Evolutionary conservation across 2,797 vertebrate genomes (phyloP).

Genomic region (Heteromormyrus szaboi): DNA sequence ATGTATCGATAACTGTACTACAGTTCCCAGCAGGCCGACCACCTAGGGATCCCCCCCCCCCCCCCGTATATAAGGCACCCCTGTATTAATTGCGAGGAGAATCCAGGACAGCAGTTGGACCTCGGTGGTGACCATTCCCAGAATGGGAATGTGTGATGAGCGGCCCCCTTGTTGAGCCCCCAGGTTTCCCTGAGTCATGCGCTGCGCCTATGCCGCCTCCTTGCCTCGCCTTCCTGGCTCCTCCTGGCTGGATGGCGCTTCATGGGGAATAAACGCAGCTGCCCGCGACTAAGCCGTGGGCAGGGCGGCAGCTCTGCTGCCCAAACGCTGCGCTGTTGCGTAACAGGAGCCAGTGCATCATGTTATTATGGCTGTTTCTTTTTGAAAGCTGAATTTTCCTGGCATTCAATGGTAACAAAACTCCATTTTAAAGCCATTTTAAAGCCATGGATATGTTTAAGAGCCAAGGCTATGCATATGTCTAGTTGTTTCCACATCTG

Average conservation of each 20-base stretch:
- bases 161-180: constrained; percentile 31
- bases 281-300: constrained; percentile 10
- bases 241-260: neutral
- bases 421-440: neutral
- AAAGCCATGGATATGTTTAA: neutral
- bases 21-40: constrained; percentile 4
- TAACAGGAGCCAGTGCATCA: neutral
- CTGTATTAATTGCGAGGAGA: neutral
- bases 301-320: neutral
- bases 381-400: neutral
- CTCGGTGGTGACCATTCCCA: neutral
- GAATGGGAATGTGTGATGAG: constrained; percentile 33
- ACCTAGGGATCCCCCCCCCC: neutral
- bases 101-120: neutral
- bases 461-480: neutral
- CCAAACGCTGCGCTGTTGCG: neutral
- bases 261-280: constrained; percentile 15
- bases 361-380: neutral
- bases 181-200: constrained; percentile 34
- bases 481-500: neutral
- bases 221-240: neutral
- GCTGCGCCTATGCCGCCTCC: constrained; percentile 34
- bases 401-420: neutral
- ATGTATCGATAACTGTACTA: neutral
- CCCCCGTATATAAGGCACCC: neutral